Conservation (phyloP, 2,797 vertebrate species). For the Pipistrellus kuhlii region DNA sequence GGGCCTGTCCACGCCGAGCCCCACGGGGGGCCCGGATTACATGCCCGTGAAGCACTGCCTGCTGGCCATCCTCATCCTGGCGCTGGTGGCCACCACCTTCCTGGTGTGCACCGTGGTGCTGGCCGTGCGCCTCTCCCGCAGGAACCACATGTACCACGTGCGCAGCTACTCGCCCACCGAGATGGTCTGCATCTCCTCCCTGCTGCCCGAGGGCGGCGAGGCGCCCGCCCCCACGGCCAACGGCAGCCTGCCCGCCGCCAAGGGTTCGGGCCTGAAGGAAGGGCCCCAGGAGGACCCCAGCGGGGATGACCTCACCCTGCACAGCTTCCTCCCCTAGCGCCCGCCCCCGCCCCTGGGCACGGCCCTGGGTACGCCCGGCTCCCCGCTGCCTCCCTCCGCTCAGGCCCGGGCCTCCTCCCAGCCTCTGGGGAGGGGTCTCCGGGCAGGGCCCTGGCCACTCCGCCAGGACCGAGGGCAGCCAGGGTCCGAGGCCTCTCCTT, state of each 20-base stretch:
- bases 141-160: constrained; percentile 80
- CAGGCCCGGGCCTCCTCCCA: background rate
- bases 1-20: accelerated
- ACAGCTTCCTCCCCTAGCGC: constrained; percentile 92
- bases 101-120: constrained; percentile 90
- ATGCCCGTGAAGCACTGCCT: constrained; percentile 87
- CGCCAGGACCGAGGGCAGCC: background rate
- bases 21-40: accelerated
- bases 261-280: constrained; percentile 54
- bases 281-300: constrained; percentile 83
- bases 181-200: constrained; percentile 94
- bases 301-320: constrained; percentile 92
- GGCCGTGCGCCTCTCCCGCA: constrained; percentile 88
- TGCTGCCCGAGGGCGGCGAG: constrained; percentile 88
- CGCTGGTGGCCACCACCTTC: constrained; percentile 89
- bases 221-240: constrained; percentile 59
- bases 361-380: background rate
- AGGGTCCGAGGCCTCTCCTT: too few relatives aligned
- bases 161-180: constrained; percentile 86
- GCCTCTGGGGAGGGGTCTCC: background rate
- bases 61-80: constrained; percentile 90
- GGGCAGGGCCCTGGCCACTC: background rate
- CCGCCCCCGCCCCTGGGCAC: accelerated
- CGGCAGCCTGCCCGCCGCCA: constrained; percentile 60
- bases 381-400: background rate